phyloP scores from a whole-genome alignment of 2,888 invertebrate species.

The Bembecia ichneumoniformis region DNA sequence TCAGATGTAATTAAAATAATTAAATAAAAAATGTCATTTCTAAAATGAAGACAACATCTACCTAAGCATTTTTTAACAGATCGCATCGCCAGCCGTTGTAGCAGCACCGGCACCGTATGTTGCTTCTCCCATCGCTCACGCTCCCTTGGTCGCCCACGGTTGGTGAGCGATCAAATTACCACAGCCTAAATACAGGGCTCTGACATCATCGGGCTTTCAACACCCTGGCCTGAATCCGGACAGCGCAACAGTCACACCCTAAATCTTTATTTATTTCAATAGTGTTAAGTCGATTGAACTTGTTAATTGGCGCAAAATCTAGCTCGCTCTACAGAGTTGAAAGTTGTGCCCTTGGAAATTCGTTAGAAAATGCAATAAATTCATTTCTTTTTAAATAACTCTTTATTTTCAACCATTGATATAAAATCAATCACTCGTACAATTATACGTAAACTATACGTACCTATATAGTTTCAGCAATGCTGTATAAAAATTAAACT shows the following conservation, averaged over 20 bases:
- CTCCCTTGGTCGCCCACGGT: conserved; percentile 38
- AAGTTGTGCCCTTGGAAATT: conserved; percentile 26
- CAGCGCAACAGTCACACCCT: conserved; percentile 53
- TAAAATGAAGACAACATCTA: no score
- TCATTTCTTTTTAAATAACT: not conserved
- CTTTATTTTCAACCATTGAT: not conserved
- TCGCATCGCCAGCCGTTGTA: conserved; percentile 49
- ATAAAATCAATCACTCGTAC: no score
- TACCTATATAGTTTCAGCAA: no score
- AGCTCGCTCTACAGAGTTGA: conserved; percentile 27
- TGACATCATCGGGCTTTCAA: not conserved
- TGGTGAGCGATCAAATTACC: conserved; percentile 32
- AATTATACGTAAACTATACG: no score
- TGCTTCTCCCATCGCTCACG: conserved; percentile 33
- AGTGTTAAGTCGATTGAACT: conserved; percentile 31
- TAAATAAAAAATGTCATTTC: no score
- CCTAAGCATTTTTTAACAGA: conserved; percentile 29
- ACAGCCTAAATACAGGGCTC: not conserved
- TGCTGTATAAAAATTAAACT: no score
- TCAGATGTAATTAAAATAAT: no score
- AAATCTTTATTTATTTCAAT: conserved; percentile 35
- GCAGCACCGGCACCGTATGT: conserved; percentile 37
- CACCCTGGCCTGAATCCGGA: conserved; percentile 24
- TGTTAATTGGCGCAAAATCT: conserved; percentile 28
- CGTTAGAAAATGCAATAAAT: conserved; percentile 30